Base-by-base conservation (phyloP, 2,888 invertebrate species). In the Abscondita cerata region DNA sequence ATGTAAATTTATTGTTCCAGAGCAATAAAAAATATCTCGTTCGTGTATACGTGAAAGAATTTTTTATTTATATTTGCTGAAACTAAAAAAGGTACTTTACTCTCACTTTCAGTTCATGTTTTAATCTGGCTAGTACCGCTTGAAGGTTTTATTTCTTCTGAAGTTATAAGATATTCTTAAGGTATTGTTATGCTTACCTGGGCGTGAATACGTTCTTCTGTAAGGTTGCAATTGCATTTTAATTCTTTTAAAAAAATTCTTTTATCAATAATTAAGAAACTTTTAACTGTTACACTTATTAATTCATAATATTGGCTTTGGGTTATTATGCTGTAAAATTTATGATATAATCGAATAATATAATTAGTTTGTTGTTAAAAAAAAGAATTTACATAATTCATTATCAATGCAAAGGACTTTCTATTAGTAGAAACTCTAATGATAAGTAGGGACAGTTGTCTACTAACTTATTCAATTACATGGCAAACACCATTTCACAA, bases 61-160 rank as follows among this genome's bases (percentile, higher is more conserved):
- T 25, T 25, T 25, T 25, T 25, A 25, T 25, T 6, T 2, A 6
- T 25, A 25, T 6, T 25, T 6, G 25, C 25, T 11, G 19, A 8
- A 44, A 44, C 18, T 41, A 41, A 41, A 41, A 41, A 41, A 41
- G 41, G 16, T 16, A 19, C n/a, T 25, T 25, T 18, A 44, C 18
- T 44, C 44, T 19, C n/a, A 44, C 44, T 18, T 19, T 15, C 18
- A 18, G 3, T 18, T 18, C 11, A 44, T 44, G 19, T 18, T 25
- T 25, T 25, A 25, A 25, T 25, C 25, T 25, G 18, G 41, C 8
- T 41, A 16, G 13, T 15, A 16, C 12, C 15, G 11, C 18, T 16
- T 44, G 44, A 44, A 44, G 44, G 44, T 44, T 44, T n/a, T 18
- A n/a, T 44, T 44, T n/a, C 11, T 44, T 18, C 44, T 44, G 18